A percentile compares a stretch with the other conserved stretches of the same genome.
Evolutionary conservation across 2,113 vertebrate genomes (phyloP).

Genomic region (Hemicordylus capensis): DNA sequence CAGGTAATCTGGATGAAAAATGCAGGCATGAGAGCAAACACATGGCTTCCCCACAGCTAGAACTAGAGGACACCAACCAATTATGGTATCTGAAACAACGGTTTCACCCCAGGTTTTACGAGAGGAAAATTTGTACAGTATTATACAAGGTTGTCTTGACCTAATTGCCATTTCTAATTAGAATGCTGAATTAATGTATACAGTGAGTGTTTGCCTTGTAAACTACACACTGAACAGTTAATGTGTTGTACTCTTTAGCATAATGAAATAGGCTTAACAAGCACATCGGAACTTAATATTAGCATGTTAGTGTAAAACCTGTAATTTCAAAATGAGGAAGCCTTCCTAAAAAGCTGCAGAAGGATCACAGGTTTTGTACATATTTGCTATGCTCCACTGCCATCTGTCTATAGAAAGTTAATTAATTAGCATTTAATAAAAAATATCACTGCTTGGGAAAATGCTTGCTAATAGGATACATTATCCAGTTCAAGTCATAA

Average conservation of each 20-base stretch:
- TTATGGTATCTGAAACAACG: conserved; percentile 8
- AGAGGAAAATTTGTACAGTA: not conserved
- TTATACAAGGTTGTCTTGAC: conserved; percentile 41
- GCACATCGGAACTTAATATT: conserved; percentile 14
- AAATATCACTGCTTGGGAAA: conserved; percentile 10
- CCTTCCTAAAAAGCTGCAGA: not conserved
- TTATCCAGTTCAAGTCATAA: conserved; percentile 33
- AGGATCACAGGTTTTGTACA: not conserved
- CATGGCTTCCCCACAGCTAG: not conserved
- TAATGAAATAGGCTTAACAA: conserved; percentile 17
- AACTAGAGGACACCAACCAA: not conserved
- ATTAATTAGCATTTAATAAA: conserved; percentile 50
- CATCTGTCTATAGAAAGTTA: conserved; percentile 70
- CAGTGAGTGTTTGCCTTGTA: not conserved
- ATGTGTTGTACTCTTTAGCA: conserved; percentile 2
- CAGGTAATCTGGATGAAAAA: not conserved
- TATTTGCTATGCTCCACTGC: conserved; percentile 66
- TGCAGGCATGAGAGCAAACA: not conserved
- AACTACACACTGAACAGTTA: not conserved
- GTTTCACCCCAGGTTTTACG: conserved; percentile 22
- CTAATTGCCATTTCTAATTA: conserved; percentile 37
- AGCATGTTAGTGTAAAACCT: conserved; percentile 38
- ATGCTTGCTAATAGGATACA: conserved; percentile 30
- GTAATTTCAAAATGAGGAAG: not conserved
- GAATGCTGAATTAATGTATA: not conserved